Percentiles rank a stretch among this genome's conserved stretches.
phyloP scores from a whole-genome alignment of 2,888 invertebrate genomes.

The Acanthosepion lycidas region DNA sequence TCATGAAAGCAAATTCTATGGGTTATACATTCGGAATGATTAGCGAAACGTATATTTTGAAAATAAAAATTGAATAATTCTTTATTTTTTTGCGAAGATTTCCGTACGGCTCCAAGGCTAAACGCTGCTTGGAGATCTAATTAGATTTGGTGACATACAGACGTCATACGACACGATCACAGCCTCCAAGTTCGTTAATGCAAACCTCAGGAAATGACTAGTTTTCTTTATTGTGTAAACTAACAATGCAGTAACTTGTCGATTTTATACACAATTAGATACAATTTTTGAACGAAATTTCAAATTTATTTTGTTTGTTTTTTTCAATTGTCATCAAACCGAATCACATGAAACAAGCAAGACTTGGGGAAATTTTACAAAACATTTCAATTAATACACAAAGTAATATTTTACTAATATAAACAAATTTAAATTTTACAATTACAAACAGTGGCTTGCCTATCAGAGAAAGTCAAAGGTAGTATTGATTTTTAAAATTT shows the following conservation, averaged over 20 bases:
- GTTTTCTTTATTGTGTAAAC: neutral
- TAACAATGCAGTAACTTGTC: neutral
- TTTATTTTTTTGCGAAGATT: neutral
- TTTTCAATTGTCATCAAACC: neutral
- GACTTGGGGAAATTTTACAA: too few relatives aligned
- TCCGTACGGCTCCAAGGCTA: neutral
- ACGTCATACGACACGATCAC: neutral
- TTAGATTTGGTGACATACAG: neutral
- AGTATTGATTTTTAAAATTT: too few relatives aligned
- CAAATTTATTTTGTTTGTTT: neutral
- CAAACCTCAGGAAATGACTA: neutral
- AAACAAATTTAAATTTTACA: too few relatives aligned
- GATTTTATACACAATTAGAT: neutral
- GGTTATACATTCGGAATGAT: neutral
- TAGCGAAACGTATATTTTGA: neutral
- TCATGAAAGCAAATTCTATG: neutral
- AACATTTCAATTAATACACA: too few relatives aligned
- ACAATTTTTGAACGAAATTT: neutral
- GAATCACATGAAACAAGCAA: neutral
- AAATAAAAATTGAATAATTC: neutral
- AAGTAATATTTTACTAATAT: too few relatives aligned
- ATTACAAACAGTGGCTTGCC: too few relatives aligned
- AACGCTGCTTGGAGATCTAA: neutral
- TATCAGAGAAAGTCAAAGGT: too few relatives aligned
- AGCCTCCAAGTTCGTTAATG: neutral